These are phyloP conservation scores for Monochamus alternatus DNA, from an alignment of 2,888 invertebrate genomes.

Conservation along the genomic window DNA sequence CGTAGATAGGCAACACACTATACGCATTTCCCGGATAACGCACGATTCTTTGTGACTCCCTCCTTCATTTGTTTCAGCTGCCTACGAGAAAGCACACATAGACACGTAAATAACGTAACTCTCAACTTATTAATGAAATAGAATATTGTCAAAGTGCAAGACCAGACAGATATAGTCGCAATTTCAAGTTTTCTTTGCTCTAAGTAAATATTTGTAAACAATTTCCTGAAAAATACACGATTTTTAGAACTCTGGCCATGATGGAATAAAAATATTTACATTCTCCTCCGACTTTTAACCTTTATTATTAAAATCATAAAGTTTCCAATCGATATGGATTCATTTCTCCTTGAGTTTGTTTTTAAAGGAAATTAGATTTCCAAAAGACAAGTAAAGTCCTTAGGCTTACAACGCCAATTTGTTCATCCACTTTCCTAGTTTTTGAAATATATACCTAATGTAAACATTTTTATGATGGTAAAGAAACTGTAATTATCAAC, in stretches of 20 bases:
- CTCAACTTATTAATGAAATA: too few species aligned
- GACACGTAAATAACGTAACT: too few species aligned
- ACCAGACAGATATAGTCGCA: too few species aligned
- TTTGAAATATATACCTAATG: constrained; percentile 3
- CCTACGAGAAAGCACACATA: too few species aligned
- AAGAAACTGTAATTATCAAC: neutral
- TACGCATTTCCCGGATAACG: too few species aligned
- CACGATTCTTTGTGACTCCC: too few species aligned
- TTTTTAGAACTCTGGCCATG: neutral
- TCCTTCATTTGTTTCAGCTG: too few species aligned
- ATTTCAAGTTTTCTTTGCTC: neutral
- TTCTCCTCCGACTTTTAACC: neutral
- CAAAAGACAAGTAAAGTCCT: constrained; percentile 11
- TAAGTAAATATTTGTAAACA: constrained; percentile 4
- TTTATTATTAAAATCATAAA: constrained; percentile 15
- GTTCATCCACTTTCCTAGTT: neutral
- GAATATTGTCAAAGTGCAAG: too few species aligned
- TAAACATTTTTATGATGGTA: neutral
- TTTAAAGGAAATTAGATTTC: constrained; percentile 24
- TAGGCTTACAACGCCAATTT: neutral
- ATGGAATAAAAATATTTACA: constrained; percentile 25
- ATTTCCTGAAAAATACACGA: neutral
- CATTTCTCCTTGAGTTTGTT: constrained; percentile 22
- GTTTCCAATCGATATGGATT: constrained; percentile 25
- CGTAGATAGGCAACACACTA: too few species aligned